Conservation (phyloP, 2,113 vertebrate species). For the Mus spicilegus region DNA sequence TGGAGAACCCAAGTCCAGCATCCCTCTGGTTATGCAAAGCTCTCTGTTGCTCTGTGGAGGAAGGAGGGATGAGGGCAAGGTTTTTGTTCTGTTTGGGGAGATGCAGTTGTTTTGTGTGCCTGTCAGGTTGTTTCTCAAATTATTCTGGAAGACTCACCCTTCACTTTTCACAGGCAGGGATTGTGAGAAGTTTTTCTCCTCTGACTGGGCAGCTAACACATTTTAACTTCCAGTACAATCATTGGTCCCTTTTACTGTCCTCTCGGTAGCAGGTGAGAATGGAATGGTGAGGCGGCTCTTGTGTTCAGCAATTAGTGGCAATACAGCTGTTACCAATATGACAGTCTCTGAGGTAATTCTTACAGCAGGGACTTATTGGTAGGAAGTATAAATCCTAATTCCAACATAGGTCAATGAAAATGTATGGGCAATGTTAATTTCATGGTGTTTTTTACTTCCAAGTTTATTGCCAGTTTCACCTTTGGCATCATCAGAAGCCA, state of each 20-base stretch:
- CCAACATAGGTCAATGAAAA: not conserved
- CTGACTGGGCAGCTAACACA: not conserved
- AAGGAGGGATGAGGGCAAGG: rapidly evolving
- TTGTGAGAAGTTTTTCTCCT: not conserved
- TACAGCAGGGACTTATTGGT: too few species aligned
- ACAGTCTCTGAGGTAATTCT: not conserved
- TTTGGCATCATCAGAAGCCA: not conserved
- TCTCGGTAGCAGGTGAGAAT: not conserved
- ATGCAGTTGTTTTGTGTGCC: not conserved
- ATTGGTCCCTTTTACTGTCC: not conserved
- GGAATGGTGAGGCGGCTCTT: rapidly evolving
- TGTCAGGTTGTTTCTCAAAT: not conserved
- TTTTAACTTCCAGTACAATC: not conserved
- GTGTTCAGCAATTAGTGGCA: not conserved
- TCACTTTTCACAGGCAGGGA: not conserved
- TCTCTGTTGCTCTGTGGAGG: not conserved
- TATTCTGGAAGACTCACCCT: not conserved
- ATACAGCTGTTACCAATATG: not conserved
- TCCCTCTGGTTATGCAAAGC: not conserved
- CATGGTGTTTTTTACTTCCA: not conserved
- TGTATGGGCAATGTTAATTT: not conserved
- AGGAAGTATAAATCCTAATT: not conserved
- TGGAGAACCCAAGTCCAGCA: rapidly evolving
- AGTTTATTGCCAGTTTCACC: not conserved
- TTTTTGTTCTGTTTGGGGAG: not conserved